Conservation (phyloP, 2,888 invertebrate genomes). For the Mystacides longicornis region DNA sequence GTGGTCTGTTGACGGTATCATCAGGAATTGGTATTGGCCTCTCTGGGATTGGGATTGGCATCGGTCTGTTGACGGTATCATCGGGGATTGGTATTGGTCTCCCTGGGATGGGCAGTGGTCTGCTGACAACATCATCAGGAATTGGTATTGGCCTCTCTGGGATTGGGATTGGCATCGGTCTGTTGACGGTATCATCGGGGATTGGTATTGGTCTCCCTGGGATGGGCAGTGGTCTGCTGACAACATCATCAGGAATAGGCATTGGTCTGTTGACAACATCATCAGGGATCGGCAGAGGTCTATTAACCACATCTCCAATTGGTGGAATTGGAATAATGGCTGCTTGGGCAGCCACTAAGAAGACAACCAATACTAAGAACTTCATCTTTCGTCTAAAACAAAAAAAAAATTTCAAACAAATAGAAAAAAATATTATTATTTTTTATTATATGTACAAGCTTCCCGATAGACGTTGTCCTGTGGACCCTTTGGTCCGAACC, state of each 20-base stretch:
- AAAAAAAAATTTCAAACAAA: neutral
- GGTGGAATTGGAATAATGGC: slow-evolving; percentile 1
- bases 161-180: neutral
- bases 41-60: neutral
- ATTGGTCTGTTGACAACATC: neutral
- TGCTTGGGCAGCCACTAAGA: neutral
- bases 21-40: neutral
- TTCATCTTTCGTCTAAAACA: neutral
- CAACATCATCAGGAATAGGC: slow-evolving; percentile 4
- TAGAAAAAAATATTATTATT: too few species aligned
- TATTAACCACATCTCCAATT: too few species aligned
- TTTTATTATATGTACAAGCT: too few species aligned
- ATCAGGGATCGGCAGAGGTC: neutral
- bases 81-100: neutral
- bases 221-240: neutral
- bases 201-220: slow-evolving; percentile 4
- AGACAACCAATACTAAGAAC: neutral
- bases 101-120: neutral
- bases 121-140: neutral
- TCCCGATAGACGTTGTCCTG: too few species aligned
- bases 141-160: slow-evolving; percentile 3
- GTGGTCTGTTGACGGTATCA: neutral
- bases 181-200: neutral
- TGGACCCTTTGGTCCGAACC: too few species aligned
- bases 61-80: neutral